Base-by-base conservation (phyloP, 2,888 invertebrate genomes). In the Apoderus coryli region DNA sequence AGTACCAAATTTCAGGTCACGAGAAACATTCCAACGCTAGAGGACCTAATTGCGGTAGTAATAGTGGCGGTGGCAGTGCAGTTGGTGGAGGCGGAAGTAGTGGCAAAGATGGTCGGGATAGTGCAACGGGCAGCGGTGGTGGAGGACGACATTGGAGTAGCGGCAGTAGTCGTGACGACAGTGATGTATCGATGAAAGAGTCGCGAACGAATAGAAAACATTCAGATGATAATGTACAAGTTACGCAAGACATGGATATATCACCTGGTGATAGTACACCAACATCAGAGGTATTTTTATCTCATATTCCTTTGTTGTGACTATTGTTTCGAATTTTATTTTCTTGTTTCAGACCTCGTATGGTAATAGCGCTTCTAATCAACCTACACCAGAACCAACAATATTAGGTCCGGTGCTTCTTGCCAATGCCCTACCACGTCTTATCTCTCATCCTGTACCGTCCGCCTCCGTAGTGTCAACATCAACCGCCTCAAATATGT, bases 261-360 rank as follows among this genome's bases (percentile, higher is more conserved):
- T 90, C 89, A 35, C 88, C 88, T 10, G 84, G 82, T 44, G 76
- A 84, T 52, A 86, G 85, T 53, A 86, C 85, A 38, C 85, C 85
- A 22, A 75, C 84, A 33, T 84, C 84, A 14, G 85, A 85, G 60
- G 73, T 77, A 40, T 28, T 4, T 4, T 24, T n/a, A 7, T 16
- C 6, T 7, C 19, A 16, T 16, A 16, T 16, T 6, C 19, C 19
- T 6, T 7, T 16, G 19, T n/a, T n/a, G n/a, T n/a, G n/a, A n/a
- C n/a, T n/a, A n/a, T n/a, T n/a, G n/a, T n/a, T n/a, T n/a, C n/a
- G n/a, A n/a, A n/a, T n/a, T n/a, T n/a, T n/a, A n/a, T n/a, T n/a
- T n/a, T n/a, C n/a, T n/a, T n/a, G n/a, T n/a, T n/a, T n/a, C n/a
- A n/a, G n/a, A n/a, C n/a, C n/a, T n/a, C n/a, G n/a, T n/a, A n/a